Conservation (phyloP, 2,888 invertebrate genomes). For the Oscheius onirici region DNA sequence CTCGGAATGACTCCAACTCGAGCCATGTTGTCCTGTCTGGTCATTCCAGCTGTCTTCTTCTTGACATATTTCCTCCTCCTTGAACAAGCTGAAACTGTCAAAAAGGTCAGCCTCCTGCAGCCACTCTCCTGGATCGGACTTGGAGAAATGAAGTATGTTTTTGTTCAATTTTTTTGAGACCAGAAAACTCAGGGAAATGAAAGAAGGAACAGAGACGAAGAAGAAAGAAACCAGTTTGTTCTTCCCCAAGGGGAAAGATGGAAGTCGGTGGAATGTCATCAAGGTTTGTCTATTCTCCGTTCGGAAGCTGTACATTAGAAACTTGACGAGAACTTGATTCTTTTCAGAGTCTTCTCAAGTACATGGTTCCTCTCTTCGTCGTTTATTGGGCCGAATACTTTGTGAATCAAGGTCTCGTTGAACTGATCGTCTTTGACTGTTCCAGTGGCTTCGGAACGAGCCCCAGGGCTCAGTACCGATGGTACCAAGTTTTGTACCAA, state of each 20-base stretch:
- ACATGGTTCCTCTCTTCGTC: slow-evolving; percentile 81
- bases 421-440: slow-evolving; percentile 77
- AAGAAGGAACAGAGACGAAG: not conserved
- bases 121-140: slow-evolving; percentile 21
- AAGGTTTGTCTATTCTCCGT: not conserved
- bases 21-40: slow-evolving; percentile 28
- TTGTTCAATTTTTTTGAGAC: not conserved
- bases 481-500: slow-evolving; percentile 78
- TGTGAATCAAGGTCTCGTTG: slow-evolving; percentile 84
- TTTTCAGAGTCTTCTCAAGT: slow-evolving; percentile 77
- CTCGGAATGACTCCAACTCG: slow-evolving; percentile 24
- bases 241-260: slow-evolving; percentile 24
- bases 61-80: slow-evolving; percentile 25
- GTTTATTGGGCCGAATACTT: slow-evolving; percentile 87
- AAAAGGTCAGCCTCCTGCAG: slow-evolving; percentile 7
- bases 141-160: not conserved
- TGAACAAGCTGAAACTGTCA: slow-evolving; percentile 13
- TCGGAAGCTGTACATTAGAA: too few relatives aligned
- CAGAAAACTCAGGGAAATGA: not conserved
- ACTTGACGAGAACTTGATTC: too few relatives aligned
- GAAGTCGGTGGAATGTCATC: slow-evolving; percentile 8
- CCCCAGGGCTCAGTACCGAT: slow-evolving; percentile 79
- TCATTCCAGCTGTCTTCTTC: slow-evolving; percentile 30
- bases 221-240: not conserved
- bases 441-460: slow-evolving; percentile 49